Percentiles rank a stretch among this genome's conserved stretches.
These are phyloP conservation scores for Chrysina gloriosa DNA, from an alignment of 2,888 invertebrate genomes.

Conservation along the genomic window DNA sequence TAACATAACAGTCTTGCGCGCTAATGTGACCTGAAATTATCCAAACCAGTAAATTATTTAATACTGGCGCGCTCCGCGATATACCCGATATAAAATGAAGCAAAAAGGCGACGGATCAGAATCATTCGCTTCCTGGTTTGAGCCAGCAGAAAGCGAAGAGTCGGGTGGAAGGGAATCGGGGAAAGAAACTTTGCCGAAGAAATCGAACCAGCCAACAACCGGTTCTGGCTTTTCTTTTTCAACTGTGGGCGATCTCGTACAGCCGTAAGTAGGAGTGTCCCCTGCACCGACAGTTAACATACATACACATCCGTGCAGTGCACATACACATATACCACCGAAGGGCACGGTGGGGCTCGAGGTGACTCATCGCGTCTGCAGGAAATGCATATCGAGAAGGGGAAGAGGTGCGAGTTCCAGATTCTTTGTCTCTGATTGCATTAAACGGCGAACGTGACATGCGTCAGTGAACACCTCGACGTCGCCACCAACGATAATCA, in stretches of 20 bases:
- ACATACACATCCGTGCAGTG: neutral
- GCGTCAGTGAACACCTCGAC: constrained; percentile 43
- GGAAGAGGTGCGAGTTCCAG: constrained; percentile 39
- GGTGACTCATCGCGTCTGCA: constrained; percentile 49
- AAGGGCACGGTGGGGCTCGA: constrained; percentile 41
- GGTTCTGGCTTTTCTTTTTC: constrained; percentile 29
- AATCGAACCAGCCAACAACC: constrained; percentile 21
- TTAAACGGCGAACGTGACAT: constrained; percentile 34
- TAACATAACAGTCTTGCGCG: neutral
- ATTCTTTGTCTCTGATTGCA: constrained; percentile 52
- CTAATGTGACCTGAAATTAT: neutral
- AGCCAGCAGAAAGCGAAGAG: constrained; percentile 1
- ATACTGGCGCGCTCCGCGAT: neutral
- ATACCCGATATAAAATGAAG: neutral
- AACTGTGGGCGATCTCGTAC: constrained; percentile 46
- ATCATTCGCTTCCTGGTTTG: constrained; percentile 16
- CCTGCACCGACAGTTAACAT: constrained; percentile 43
- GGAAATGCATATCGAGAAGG: constrained; percentile 49
- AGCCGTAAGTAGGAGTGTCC: constrained; percentile 53
- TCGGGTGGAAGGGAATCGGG: neutral
- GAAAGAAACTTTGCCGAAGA: constrained; percentile 21
- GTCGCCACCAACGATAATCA: neutral
- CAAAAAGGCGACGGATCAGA: neutral
- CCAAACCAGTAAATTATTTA: neutral
- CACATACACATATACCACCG: constrained; percentile 1